Percentiles rank a stretch among this genome's conserved stretches.
phyloP scores from a whole-genome alignment of 1,140 invertebrate species.

The Heliconius melpomene region DNA sequence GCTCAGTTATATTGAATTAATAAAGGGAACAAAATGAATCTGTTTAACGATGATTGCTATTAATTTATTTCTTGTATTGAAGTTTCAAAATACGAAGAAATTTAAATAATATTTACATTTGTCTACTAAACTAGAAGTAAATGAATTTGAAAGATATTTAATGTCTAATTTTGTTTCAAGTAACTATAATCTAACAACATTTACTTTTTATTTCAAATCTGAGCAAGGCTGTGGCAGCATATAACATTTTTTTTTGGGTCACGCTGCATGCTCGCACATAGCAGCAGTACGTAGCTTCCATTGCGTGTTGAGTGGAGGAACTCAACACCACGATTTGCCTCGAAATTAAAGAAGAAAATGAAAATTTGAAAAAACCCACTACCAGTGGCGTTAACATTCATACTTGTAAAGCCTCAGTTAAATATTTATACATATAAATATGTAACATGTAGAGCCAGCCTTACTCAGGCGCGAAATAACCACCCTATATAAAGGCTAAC shows the following conservation, averaged over 20 bases:
- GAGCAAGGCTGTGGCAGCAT: too few relatives aligned
- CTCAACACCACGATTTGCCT: too few relatives aligned
- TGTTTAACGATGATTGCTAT: not conserved
- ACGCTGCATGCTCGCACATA: too few relatives aligned
- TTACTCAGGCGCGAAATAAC: not conserved
- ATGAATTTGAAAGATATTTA: not conserved
- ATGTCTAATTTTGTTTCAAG: not conserved
- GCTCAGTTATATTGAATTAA: not conserved
- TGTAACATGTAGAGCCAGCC: not conserved
- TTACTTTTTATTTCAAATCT: too few relatives aligned
- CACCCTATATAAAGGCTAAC: not conserved
- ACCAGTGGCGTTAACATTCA: too few relatives aligned
- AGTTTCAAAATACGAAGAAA: not conserved
- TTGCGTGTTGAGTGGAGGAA: too few relatives aligned
- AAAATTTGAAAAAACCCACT: too few relatives aligned
- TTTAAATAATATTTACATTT: not conserved
- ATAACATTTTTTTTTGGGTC: too few relatives aligned
- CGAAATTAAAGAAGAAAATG: too few relatives aligned
- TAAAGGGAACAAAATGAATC: not conserved
- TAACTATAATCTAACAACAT: not conserved
- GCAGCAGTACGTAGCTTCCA: too few relatives aligned
- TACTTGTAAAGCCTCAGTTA: too few relatives aligned
- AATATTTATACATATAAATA: not conserved
- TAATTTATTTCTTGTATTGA: not conserved
- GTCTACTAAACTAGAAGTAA: not conserved